A percentile compares a stretch with the other conserved stretches of the same genome.
These are phyloP conservation scores for Gorsachius magnificus DNA, from an alignment of 2,797 vertebrate genomes.

Conservation along the genomic window DNA sequence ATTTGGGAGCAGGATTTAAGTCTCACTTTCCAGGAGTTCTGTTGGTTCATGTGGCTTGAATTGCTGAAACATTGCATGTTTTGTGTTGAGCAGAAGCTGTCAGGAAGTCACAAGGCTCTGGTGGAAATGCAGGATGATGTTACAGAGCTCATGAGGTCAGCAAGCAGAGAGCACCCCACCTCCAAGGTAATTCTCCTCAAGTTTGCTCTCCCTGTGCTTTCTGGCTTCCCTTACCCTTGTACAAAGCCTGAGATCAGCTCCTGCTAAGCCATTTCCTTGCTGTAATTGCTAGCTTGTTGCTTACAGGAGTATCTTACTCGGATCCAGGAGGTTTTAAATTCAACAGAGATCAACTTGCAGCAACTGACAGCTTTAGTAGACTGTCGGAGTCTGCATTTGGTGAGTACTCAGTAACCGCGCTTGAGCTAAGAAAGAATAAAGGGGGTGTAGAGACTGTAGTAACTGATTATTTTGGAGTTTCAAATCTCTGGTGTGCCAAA, in stretches of 20 bases:
- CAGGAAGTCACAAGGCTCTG: slow-evolving; percentile 94
- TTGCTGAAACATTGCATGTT: slow-evolving; percentile 9
- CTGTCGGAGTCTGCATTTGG: slow-evolving; percentile 97
- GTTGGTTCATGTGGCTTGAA: neutral
- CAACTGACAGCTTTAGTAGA: slow-evolving; percentile 97
- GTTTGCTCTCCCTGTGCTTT: neutral
- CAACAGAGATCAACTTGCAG: slow-evolving; percentile 92
- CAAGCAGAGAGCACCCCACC: slow-evolving; percentile 83
- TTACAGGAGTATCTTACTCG: slow-evolving; percentile 85
- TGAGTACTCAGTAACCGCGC: slow-evolving; percentile 71
- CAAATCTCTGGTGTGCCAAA: neutral
- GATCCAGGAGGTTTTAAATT: slow-evolving; percentile 90
- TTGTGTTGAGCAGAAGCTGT: slow-evolving; percentile 88
- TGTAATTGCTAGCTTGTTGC: neutral
- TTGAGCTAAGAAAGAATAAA: neutral
- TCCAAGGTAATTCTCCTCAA: slow-evolving; percentile 81
- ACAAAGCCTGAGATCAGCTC: neutral
- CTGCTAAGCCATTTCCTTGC: neutral
- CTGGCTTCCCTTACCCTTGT: neutral
- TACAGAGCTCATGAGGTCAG: slow-evolving; percentile 85
- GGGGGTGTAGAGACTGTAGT: neutral
- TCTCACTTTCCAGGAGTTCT: neutral
- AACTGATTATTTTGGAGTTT: neutral
- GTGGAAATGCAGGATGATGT: slow-evolving; percentile 97
- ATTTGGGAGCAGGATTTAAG: neutral